Evolutionary conservation across 2,797 vertebrate genomes (phyloP), one percentile per base, ranked within the genome.

Genomic region (Eulemur rubriventer): DNA sequence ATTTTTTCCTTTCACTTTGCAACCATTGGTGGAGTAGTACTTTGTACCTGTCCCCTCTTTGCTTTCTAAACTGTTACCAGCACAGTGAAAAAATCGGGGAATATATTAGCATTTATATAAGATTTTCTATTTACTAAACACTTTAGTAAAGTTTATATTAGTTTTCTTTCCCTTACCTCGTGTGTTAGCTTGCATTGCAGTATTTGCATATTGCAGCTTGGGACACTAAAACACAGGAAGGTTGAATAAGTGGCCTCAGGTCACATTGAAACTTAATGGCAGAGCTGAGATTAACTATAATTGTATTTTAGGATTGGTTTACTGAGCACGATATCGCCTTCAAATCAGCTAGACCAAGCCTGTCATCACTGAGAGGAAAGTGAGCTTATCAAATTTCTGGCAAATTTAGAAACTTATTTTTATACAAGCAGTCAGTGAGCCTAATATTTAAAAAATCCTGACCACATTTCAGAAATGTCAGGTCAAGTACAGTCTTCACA

Each of bases 51-150:
- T 81, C 14, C 81, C 14, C 0, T 17, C 41, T 93, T 87, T 85
- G 11, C 30, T 88, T 88, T 96, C 38, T 90, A 93, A 82, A 17
- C 33, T 94, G 55, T 94, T 95, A 93, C 35, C 38, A 63, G 59
- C 55, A 84, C n/a, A 75, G 48, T 95, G 94, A 96, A 70, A 93
- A 95, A 85, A 91, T 70, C 43, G 30, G 28, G 61, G 50, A 70
- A 89, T 81, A 87, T 72, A 96, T 96, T 96, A 96, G 96, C 94
- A 96, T 97, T 97, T 97, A 95, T 96, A 92, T 96, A 96, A 97
- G 81, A 96, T 95, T 96, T 95, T 96, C 30, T 95, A 86, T 95
- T 96, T 95, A 79, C 91, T 83, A 73, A 95, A 78, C 65, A 92
- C 59, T 92, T 96, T 46, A 84, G 50, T 89, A 72, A 94, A 94